These are phyloP conservation scores for Antrozous pallidus DNA, from an alignment of 2,797 vertebrate species.

Conservation along the genomic window DNA sequence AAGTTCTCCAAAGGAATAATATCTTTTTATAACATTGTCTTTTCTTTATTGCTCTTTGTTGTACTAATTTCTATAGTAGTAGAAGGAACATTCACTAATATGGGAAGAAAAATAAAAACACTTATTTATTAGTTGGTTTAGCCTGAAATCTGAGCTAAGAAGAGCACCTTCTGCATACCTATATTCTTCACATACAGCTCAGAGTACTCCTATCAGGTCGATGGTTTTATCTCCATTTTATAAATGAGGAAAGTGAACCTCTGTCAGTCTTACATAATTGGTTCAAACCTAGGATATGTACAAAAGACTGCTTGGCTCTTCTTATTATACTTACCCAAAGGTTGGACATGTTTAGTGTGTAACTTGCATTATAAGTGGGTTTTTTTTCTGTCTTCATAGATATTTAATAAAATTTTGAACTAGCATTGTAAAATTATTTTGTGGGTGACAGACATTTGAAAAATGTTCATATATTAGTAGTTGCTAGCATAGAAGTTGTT, in stretches of 20 bases:
- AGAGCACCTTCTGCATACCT: not conserved
- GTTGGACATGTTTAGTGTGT: not conserved
- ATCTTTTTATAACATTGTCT: not conserved
- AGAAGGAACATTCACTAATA: not conserved
- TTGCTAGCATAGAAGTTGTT: not conserved
- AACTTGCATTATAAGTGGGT: not conserved
- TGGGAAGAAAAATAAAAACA: not conserved
- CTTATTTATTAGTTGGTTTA: not conserved
- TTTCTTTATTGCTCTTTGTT: not conserved
- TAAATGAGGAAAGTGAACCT: not conserved
- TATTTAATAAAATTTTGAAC: constrained; percentile 6
- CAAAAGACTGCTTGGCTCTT: not conserved
- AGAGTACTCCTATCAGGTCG: not conserved
- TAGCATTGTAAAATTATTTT: constrained; percentile 26
- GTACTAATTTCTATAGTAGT: not conserved
- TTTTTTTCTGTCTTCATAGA: not conserved
- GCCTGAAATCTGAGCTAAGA: not conserved
- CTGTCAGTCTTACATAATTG: not conserved
- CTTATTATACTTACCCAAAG: not conserved
- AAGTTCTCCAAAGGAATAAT: not conserved
- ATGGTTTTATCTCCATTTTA: not conserved
- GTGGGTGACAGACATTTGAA: not conserved
- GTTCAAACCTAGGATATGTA: not conserved
- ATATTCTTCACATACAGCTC: not conserved
- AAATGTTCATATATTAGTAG: not conserved